phyloP scores from a whole-genome alignment of 2,113 vertebrate species.

The Pelvicachromis taeniatus region DNA sequence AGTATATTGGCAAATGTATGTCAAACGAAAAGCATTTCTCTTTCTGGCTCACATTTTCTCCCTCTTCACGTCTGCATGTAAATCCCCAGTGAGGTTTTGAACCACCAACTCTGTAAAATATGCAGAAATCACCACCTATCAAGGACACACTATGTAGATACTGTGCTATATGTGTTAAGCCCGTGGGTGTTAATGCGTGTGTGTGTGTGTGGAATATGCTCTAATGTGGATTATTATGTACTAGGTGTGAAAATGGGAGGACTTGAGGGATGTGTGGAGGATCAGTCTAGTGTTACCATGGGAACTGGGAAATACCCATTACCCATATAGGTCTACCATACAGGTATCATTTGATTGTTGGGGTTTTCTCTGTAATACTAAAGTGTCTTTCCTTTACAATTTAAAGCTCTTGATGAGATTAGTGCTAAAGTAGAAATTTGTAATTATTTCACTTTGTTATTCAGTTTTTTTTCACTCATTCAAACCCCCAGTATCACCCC shows the following conservation, averaged over 20 bases:
- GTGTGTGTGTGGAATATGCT: neutral
- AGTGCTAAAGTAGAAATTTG: too few relatives aligned
- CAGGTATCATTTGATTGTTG: neutral
- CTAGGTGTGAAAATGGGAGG: slow-evolving; percentile 27
- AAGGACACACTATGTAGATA: neutral
- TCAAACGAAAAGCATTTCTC: neutral
- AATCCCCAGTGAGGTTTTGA: neutral
- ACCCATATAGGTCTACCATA: slow-evolving; percentile 33
- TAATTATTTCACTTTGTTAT: neutral
- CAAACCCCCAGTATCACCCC: neutral
- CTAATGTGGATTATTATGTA: slow-evolving; percentile 7
- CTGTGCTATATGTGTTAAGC: neutral
- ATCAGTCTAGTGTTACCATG: slow-evolving; percentile 66
- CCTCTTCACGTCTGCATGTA: neutral
- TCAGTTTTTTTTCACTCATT: neutral
- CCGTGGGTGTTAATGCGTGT: neutral
- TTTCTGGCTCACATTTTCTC: neutral
- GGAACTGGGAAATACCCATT: slow-evolving; percentile 72
- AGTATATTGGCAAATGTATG: neutral
- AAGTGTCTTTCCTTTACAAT: neutral
- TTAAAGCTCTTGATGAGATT: neutral
- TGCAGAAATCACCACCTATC: neutral
- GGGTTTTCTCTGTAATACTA: neutral
- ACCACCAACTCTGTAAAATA: neutral
- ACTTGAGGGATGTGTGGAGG: neutral